Evolutionary conservation across 2,888 invertebrate genomes (phyloP).

Genomic region (Sesia apiformis): DNA sequence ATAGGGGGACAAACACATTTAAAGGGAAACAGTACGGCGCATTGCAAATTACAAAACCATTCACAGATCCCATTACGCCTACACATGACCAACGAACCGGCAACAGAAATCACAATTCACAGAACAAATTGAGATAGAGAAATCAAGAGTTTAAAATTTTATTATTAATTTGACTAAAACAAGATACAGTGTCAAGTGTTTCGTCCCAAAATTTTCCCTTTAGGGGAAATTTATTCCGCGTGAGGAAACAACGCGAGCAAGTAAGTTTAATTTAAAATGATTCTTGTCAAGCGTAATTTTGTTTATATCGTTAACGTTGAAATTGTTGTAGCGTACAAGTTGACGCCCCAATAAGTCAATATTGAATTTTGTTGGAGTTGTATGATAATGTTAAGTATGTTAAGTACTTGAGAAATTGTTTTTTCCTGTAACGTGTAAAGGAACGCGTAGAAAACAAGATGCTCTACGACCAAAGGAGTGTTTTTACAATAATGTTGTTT

Average conservation of each 20-base stretch:
- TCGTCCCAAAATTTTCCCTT: background rate
- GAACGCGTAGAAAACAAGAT: no score
- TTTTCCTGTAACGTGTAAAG: no score
- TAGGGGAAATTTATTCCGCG: background rate
- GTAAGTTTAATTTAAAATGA: slow-evolving; percentile 13
- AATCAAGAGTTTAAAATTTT: background rate
- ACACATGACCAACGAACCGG: slow-evolving; percentile 19
- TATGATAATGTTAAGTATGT: background rate
- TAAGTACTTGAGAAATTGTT: no score
- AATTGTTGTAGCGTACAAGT: background rate
- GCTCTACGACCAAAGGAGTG: no score
- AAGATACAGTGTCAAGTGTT: background rate
- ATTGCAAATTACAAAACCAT: background rate
- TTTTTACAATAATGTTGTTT: no score
- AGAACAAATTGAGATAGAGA: background rate
- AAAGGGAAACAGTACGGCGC: background rate
- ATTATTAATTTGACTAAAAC: background rate
- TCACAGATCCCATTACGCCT: slow-evolving; percentile 9
- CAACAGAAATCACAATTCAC: slow-evolving; percentile 1
- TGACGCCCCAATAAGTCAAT: background rate
- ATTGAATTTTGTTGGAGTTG: background rate
- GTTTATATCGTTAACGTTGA: slow-evolving; percentile 10
- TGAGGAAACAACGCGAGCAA: slow-evolving; percentile 5
- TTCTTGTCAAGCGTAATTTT: slow-evolving; percentile 7
- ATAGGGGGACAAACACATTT: background rate